A percentile compares a stretch with the other conserved stretches of the same genome.
Conservation (phyloP, 2,888 invertebrate genomes). For the Aporophyla lueneburgensis region DNA sequence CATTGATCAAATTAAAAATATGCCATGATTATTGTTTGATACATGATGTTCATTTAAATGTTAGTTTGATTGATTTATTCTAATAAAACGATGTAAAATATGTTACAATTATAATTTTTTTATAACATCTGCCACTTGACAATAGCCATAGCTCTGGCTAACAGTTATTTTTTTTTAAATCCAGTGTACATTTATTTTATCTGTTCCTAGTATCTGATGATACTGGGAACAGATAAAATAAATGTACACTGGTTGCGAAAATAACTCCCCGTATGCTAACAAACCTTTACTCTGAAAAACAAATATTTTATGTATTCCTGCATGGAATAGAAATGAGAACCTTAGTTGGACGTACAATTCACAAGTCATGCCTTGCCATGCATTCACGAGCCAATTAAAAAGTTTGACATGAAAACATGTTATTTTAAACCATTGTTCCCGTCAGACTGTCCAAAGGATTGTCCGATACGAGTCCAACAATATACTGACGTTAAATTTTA, state of each 20-base stretch:
- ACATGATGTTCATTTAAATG: not conserved
- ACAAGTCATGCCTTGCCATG: constrained; percentile 11
- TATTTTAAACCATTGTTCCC: constrained; percentile 28
- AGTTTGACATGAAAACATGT: constrained; percentile 16
- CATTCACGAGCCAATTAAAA: constrained; percentile 37
- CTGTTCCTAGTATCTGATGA: too few relatives aligned
- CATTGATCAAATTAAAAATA: constrained; percentile 45
- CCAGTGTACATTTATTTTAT: too few relatives aligned
- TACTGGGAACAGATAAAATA: too few relatives aligned
- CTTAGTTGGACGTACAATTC: not conserved
- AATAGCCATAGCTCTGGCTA: not conserved
- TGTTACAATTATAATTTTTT: too few relatives aligned
- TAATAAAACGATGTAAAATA: not conserved
- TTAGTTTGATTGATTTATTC: not conserved
- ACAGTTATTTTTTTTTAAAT: not conserved
- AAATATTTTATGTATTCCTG: not conserved
- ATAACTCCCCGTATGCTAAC: not conserved
- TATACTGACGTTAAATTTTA: constrained; percentile 10
- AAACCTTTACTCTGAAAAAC: not conserved
- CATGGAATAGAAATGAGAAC: not conserved
- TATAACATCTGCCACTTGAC: too few relatives aligned
- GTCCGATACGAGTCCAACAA: not conserved
- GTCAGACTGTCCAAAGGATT: constrained; percentile 2
- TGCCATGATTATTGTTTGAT: constrained; percentile 12
- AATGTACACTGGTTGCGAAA: not conserved